phyloP scores from a whole-genome alignment of 2,888 invertebrate species.

The Drosophila sordidula region DNA sequence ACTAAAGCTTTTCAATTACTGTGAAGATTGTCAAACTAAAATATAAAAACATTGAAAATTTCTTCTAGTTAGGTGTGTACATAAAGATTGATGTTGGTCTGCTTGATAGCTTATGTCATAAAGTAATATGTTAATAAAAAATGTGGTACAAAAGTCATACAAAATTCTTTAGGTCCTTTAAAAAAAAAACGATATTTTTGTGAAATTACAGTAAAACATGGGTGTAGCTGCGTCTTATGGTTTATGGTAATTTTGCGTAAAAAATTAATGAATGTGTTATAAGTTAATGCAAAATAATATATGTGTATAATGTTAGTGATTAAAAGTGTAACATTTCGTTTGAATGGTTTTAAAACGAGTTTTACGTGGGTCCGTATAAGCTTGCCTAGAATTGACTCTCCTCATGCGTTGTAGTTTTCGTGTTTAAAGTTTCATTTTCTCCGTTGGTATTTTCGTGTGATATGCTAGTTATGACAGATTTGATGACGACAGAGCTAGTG shows the following conservation, averaged over 20 bases:
- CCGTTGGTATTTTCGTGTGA: conserved; percentile 84
- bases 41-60: conserved; percentile 18
- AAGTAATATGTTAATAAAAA: conserved; percentile 15
- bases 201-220: neutral
- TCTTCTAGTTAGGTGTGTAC: conserved; percentile 23
- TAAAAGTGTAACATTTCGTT: neutral
- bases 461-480: conserved; percentile 85
- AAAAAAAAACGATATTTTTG: neutral
- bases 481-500: conserved; percentile 85
- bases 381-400: conserved; percentile 83
- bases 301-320: neutral
- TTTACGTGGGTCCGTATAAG: neutral
- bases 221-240: conserved; percentile 1
- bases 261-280: neutral
- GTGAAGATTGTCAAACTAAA: conserved; percentile 19
- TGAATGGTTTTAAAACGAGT: neutral
- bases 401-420: conserved; percentile 82
- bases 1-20: conserved; percentile 21
- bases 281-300: conserved; percentile 3
- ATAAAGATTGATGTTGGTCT: conserved; percentile 5
- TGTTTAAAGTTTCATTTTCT: conserved; percentile 81
- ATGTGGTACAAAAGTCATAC: conserved; percentile 6
- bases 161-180: conserved; percentile 1
- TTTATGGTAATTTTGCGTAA: conserved; percentile 1
- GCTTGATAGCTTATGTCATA: conserved; percentile 11